Base-by-base conservation (phyloP, 1,140 invertebrate genomes). In the Sesamia nonagrioides region DNA sequence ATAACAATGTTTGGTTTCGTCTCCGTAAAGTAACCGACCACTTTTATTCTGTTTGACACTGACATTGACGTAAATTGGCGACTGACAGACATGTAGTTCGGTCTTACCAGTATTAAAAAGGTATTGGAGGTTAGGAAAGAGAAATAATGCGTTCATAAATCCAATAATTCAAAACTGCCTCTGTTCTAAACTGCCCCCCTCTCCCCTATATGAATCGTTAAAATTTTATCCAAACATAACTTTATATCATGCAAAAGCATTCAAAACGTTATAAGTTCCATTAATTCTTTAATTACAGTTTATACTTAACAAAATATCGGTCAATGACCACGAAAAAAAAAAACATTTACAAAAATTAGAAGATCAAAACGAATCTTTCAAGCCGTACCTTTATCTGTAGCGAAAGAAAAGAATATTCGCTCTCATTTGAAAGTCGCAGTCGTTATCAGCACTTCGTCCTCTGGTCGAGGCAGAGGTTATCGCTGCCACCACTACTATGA, bases 391-490 rank as follows among this genome's bases (percentile, higher is more conserved):
- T 85, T 86, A 88, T 85, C 82, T 78, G 75, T 40, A 84, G 77
- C 84, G 82, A 88, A 88, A 89, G 85, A 89, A 88, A 88, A 89
- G 85, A 89, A 85, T 88, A 81, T 79, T 84, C 82, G 86, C 75
- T 89, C 89, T 90, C 84, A 82, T 89, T 88, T 86, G 80, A 90
- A 92, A 90, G 89, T 86, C 88, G 86, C 78, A 73, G 74, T 69
- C 85, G 85, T 91, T 93, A 93, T 93, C 91, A 72, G 52, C 33
- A 73, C 78, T 83, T 71, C 84, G 89, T 91, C 90, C 89, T 90
- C 90, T 85, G 87, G 76, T 83, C 78, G 84, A 79, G 85, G 81
- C 90, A 88, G 81, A 91, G 91, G 91, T 93, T 93, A 93, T 93
- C 92, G 66, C 66, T 81, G 72, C 81, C 86, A 82, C 83, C 84